Percentiles rank a stretch among this genome's conserved stretches.
Evolutionary conservation across 2,113 vertebrate species (phyloP).

Genomic region (Neogobius melanostomus): DNA sequence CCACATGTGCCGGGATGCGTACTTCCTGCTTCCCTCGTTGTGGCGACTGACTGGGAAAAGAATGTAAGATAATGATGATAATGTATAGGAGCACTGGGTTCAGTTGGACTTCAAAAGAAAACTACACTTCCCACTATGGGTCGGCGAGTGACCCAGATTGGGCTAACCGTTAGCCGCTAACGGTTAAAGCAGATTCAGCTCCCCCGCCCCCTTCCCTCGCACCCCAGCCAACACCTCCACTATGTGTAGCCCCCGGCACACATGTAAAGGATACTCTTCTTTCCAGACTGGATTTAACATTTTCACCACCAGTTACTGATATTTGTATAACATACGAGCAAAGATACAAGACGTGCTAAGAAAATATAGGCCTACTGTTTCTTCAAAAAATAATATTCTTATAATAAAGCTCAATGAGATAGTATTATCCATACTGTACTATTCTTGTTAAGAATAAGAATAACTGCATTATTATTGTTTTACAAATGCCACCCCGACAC

Average conservation of each 20-base stretch:
- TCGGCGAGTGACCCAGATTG: constrained; percentile 59
- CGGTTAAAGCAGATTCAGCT: constrained; percentile 47
- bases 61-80: constrained; percentile 45
- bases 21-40: constrained; percentile 46
- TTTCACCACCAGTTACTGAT: constrained; percentile 22
- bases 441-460: too few relatives aligned
- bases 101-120: constrained; percentile 22
- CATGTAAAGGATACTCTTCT: constrained; percentile 26
- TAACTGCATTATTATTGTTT: too few relatives aligned
- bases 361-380: not conserved
- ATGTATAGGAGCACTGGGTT: constrained; percentile 57
- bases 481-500: too few relatives aligned
- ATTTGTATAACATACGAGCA: not conserved
- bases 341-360: not conserved
- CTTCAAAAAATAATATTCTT: not conserved
- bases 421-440: too few relatives aligned
- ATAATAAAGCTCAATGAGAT: not conserved
- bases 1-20: constrained; percentile 24
- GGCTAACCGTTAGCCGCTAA: constrained; percentile 5
- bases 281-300: constrained; percentile 20
- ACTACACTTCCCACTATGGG: constrained; percentile 22
- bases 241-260: constrained; percentile 15
- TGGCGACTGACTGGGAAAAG: constrained; percentile 48
- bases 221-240: not conserved
- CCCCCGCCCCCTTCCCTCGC: constrained; percentile 1